Percentiles rank a stretch among this genome's conserved stretches.
Evolutionary conservation across 1,140 invertebrate genomes (phyloP).

Genomic region (Drosophila mojavensis): DNA sequence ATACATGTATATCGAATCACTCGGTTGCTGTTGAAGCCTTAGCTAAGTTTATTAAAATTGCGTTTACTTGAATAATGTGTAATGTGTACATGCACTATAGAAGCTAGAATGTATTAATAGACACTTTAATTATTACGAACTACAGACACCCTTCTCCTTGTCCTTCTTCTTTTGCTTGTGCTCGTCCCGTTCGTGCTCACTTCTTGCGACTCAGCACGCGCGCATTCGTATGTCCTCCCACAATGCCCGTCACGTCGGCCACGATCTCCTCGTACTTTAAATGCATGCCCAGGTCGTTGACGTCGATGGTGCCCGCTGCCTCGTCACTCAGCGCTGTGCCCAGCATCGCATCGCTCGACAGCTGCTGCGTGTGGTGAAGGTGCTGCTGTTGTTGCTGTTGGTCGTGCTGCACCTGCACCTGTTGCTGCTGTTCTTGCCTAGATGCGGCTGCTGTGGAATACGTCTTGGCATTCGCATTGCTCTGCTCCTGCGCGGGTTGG

Average conservation of each 20-base stretch:
- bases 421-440: conserved; percentile 17
- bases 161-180: no score
- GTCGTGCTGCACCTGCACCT: conserved; percentile 29
- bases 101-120: conserved; percentile 47
- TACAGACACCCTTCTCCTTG: background rate
- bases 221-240: conserved; percentile 27
- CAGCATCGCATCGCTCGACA: conserved; percentile 62
- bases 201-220: conserved; percentile 59
- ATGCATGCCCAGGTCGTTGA: conserved; percentile 75
- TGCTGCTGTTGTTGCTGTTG: conserved; percentile 47
- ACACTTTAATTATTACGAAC: conserved; percentile 18
- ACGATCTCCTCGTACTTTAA: conserved; percentile 83
- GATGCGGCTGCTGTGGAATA: conserved; percentile 8
- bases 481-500: conserved; percentile 35
- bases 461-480: conserved; percentile 25
- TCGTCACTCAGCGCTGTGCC: conserved; percentile 60
- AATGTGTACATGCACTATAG: conserved; percentile 18
- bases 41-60: conserved; percentile 47
- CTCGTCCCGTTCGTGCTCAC: conserved; percentile 20
- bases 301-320: conserved; percentile 67
- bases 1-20: background rate
- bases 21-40: conserved; percentile 18
- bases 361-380: conserved; percentile 39
- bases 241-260: conserved; percentile 75
- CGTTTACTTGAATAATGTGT: conserved; percentile 20